Conservation (phyloP, 64 coral and sea anemone genomes). For the Actinia tenebrosa region DNA sequence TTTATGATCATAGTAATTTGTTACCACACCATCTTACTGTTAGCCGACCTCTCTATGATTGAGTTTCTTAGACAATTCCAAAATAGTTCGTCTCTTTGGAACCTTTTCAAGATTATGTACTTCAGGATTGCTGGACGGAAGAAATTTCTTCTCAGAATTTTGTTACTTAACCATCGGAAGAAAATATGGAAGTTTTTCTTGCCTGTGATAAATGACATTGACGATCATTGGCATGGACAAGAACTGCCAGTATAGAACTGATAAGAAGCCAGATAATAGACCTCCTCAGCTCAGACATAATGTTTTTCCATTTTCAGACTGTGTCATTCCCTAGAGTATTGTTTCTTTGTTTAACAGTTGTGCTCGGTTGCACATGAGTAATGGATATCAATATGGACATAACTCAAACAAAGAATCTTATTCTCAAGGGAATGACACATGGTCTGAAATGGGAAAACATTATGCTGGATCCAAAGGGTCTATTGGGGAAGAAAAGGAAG, state of each 20-base stretch:
- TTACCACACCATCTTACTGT: slow-evolving; percentile 69
- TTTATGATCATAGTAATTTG: slow-evolving; percentile 54
- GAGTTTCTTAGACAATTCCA: slow-evolving; percentile 80
- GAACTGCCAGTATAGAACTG: not conserved
- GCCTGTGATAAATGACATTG: not conserved
- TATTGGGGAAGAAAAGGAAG: not conserved
- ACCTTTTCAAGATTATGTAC: slow-evolving; percentile 32
- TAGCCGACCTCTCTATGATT: slow-evolving; percentile 79
- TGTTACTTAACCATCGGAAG: slow-evolving; percentile 62
- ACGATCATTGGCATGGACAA: not conserved
- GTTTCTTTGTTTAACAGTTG: too few species aligned
- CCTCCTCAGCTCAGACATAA: too few species aligned
- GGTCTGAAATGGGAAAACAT: too few species aligned
- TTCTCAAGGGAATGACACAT: too few species aligned
- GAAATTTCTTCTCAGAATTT: slow-evolving; percentile 59
- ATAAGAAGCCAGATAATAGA: not conserved
- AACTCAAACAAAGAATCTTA: too few species aligned
- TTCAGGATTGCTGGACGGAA: slow-evolving; percentile 33
- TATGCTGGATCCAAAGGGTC: too few species aligned
- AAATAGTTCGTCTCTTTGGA: slow-evolving; percentile 26
- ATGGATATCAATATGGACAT: too few species aligned
- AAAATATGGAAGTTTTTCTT: slow-evolving; percentile 82
- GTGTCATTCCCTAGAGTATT: too few species aligned
- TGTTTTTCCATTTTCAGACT: too few species aligned
- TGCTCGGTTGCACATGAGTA: too few species aligned